phyloP scores from a whole-genome alignment of 2,113 vertebrate species.

The Lamprotornis superbus region DNA sequence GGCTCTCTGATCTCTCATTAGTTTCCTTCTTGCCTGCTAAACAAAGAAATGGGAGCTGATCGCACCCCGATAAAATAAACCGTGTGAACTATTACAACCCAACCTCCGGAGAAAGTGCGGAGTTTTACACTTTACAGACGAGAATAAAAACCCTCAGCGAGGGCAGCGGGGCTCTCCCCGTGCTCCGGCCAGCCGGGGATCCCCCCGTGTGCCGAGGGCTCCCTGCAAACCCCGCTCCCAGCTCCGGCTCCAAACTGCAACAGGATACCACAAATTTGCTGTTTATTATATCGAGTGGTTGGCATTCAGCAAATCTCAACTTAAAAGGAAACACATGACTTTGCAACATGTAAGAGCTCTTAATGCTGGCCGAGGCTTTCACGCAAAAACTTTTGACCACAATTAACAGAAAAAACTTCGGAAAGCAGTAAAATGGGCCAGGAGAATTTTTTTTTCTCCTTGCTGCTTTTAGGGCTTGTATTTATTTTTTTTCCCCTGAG shows the following conservation, averaged over 20 bases:
- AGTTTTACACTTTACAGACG: not conserved
- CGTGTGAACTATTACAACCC: not conserved
- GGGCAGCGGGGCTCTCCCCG: not conserved
- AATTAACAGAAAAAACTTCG: slow-evolving; percentile 32
- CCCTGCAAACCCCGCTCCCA: not conserved
- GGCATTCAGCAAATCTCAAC: slow-evolving; percentile 44
- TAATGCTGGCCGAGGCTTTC: slow-evolving; percentile 21
- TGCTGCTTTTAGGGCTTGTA: not conserved
- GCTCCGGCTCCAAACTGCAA: slow-evolving; percentile 28
- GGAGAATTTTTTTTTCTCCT: not conserved
- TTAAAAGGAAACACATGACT: slow-evolving; percentile 70
- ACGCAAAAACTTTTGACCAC: slow-evolving; percentile 61
- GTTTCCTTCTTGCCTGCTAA: not conserved
- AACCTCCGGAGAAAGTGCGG: not conserved
- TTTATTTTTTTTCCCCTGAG: not conserved
- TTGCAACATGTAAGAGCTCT: slow-evolving; percentile 19
- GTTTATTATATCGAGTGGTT: slow-evolving; percentile 51
- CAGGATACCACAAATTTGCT: slow-evolving; percentile 55
- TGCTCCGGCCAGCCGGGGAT: not conserved
- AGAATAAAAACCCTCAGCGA: not conserved
- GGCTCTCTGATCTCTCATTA: not conserved
- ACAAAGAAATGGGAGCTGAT: slow-evolving; percentile 11
- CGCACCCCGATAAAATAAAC: not conserved
- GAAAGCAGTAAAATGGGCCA: not conserved
- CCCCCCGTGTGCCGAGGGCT: not conserved